These are phyloP conservation scores for Metallyticus violacea DNA, from an alignment of 2,888 invertebrate species.

Conservation along the genomic window DNA sequence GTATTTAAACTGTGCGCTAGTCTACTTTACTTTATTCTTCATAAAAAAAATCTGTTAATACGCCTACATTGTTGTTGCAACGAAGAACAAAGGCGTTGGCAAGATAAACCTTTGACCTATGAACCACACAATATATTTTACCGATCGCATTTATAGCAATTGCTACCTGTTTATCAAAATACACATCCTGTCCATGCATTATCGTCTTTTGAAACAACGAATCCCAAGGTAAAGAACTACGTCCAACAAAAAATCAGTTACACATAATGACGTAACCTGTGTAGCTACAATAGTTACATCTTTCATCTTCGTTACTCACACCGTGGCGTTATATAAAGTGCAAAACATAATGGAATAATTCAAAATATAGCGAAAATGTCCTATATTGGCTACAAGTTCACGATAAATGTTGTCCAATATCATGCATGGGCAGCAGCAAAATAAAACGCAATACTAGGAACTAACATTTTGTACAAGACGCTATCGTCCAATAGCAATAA, in stretches of 20 bases:
- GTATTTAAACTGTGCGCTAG: neutral
- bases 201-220: neutral
- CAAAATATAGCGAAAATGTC: no score
- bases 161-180: no score
- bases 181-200: neutral
- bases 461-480: no score
- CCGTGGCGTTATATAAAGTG: no score
- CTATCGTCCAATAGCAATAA: no score
- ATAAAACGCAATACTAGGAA: no score
- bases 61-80: no score
- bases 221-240: neutral
- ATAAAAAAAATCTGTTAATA: no score
- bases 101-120: neutral
- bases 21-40: neutral
- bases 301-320: neutral
- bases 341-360: no score
- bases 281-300: neutral
- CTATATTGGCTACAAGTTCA: no score
- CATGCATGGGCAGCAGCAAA: no score
- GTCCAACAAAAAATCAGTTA: neutral
- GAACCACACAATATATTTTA: neutral
- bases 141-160: neutral
- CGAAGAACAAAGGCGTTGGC: neutral
- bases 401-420: no score
- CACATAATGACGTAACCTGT: neutral